These are phyloP conservation scores for Nibea albiflora DNA, from an alignment of 2,113 vertebrate genomes.

Conservation along the genomic window DNA sequence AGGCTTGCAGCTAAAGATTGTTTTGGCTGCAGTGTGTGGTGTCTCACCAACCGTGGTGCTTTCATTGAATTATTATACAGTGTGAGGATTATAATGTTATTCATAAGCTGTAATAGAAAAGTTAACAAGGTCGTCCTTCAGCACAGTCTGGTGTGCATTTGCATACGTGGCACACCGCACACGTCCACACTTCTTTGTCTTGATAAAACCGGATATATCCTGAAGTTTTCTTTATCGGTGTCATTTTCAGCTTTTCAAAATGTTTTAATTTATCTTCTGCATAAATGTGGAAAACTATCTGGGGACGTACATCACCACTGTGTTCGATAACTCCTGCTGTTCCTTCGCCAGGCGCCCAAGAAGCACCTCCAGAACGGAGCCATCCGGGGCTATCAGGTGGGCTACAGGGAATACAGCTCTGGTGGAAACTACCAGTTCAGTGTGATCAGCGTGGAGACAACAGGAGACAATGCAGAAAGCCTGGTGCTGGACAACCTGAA, in stretches of 20 bases:
- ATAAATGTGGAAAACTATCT: neutral
- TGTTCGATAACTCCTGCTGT: neutral
- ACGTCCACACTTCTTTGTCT: neutral
- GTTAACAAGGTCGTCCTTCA: neutral
- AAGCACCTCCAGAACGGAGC: conserved; percentile 97
- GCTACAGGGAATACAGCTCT: conserved; percentile 95
- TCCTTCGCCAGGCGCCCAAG: conserved; percentile 88
- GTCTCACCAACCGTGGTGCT: neutral
- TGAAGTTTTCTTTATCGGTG: neutral
- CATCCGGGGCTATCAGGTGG: conserved; percentile 97
- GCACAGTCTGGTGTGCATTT: neutral
- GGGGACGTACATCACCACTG: neutral
- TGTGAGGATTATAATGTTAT: neutral
- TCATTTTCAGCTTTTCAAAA: neutral
- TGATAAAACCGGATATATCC: neutral
- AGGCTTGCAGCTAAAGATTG: neutral
- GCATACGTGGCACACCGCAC: neutral
- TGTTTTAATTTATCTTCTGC: neutral
- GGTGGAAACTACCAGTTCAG: conserved; percentile 98
- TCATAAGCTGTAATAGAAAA: neutral
- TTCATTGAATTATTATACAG: neutral
- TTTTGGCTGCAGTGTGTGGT: neutral
- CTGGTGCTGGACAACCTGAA: conserved; percentile 96
- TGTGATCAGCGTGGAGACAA: conserved; percentile 96
- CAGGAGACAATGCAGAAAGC: conserved; percentile 93